Evolutionary conservation across 1,140 invertebrate genomes (phyloP).

Genomic region (Hormaphis cornu): DNA sequence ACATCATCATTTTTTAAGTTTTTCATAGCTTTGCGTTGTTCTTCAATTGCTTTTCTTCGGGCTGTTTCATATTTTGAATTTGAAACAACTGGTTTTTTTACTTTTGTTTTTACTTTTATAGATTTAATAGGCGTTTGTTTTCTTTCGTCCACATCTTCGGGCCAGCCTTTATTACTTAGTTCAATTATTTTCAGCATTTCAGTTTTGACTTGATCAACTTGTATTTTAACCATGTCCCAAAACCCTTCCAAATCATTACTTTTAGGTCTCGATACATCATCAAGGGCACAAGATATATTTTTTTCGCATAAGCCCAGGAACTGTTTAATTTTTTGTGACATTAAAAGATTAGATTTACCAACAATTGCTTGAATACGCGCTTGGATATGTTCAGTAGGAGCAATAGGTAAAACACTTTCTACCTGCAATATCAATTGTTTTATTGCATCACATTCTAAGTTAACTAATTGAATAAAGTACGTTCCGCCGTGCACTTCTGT

Average conservation of each 20-base stretch:
- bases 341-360: conserved; percentile 25
- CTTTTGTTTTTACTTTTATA: conserved; percentile 13
- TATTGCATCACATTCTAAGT: conserved; percentile 18
- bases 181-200: conserved; percentile 19
- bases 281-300: conserved; percentile 4
- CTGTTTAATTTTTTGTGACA: conserved; percentile 27
- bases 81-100: conserved; percentile 15
- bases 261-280: conserved; percentile 26
- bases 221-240: conserved; percentile 27
- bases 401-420: conserved; percentile 15
- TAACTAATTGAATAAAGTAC: conserved; percentile 21
- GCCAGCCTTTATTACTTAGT: conserved; percentile 3
- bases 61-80: conserved; percentile 21
- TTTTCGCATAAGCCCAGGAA: conserved; percentile 25
- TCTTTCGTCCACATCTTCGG: background rate
- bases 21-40: conserved; percentile 25
- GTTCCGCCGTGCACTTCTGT: background rate
- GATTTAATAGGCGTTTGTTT: background rate
- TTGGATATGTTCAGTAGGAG: conserved; percentile 17
- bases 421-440: conserved; percentile 21
- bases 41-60: conserved; percentile 26
- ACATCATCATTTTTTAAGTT: conserved; percentile 22
- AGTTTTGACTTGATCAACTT: conserved; percentile 14
- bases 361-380: conserved; percentile 23
- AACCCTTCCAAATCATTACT: conserved; percentile 25